These are phyloP conservation scores for Neofelis nebulosa DNA, from an alignment of 2,113 vertebrate species.

Conservation along the genomic window DNA sequence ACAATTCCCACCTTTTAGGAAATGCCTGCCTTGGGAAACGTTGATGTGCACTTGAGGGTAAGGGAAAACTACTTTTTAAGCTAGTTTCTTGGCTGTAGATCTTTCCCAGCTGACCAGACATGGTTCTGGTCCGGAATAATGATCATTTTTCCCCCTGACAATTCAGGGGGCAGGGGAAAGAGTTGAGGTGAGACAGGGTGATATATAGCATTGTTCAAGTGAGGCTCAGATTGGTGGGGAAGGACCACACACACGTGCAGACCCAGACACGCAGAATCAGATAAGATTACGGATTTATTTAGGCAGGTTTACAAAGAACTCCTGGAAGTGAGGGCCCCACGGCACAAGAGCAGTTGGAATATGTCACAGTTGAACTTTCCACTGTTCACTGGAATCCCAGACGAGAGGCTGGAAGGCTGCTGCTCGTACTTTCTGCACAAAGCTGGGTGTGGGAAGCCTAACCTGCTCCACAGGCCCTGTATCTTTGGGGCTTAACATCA, in stretches of 20 bases:
- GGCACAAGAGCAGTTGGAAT: neutral
- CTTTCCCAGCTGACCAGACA: neutral
- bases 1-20: neutral
- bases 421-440: neutral
- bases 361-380: neutral
- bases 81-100: neutral
- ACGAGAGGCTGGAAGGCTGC: neutral
- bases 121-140: neutral
- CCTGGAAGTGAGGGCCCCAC: neutral
- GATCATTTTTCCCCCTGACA: neutral
- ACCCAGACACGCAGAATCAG: neutral
- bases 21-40: neutral
- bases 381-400: neutral
- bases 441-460: neutral
- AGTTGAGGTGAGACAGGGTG: neutral
- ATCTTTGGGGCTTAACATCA: neutral
- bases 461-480: neutral
- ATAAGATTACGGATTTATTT: neutral
- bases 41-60: neutral
- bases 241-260: neutral
- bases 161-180: accelerated
- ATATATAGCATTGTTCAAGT: neutral
- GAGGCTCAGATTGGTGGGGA: neutral
- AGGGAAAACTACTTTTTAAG: neutral
- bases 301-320: neutral